Evolutionary conservation across 2,113 vertebrate genomes (phyloP).

Genomic region (Lepisosteus osseus): DNA sequence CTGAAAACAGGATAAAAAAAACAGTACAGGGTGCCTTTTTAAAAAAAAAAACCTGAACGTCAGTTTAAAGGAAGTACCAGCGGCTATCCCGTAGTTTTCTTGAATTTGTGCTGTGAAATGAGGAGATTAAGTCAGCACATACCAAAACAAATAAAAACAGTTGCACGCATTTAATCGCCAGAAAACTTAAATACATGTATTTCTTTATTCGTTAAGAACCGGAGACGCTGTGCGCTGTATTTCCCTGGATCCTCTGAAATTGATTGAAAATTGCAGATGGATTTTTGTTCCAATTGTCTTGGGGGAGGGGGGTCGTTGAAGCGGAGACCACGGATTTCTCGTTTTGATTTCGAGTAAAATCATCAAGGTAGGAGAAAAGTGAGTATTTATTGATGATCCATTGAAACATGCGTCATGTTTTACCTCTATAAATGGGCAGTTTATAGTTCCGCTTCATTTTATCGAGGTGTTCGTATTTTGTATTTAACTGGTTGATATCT

Average conservation of each 20-base stretch:
- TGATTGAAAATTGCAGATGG: constrained; percentile 78
- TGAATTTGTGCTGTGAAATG: constrained; percentile 23
- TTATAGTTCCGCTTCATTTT: too few relatives aligned
- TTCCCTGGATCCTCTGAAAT: constrained; percentile 64
- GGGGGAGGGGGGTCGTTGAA: constrained; percentile 40
- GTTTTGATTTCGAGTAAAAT: constrained; percentile 37
- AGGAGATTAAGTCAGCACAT: constrained; percentile 35
- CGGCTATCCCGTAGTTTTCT: constrained; percentile 28
- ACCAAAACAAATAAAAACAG: constrained; percentile 3
- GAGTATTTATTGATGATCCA: constrained; percentile 26
- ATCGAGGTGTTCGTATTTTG: too few relatives aligned
- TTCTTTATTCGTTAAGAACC: constrained; percentile 33
- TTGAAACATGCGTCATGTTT: background rate
- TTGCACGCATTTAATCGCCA: too few relatives aligned
- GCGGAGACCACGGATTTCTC: constrained; percentile 33
- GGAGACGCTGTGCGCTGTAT: constrained; percentile 35
- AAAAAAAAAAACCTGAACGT: constrained; percentile 26
- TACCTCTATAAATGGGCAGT: background rate
- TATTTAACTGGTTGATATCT: too few relatives aligned
- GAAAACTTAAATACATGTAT: constrained; percentile 25
- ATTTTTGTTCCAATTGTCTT: constrained; percentile 63
- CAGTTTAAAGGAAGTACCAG: constrained; percentile 53
- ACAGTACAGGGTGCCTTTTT: constrained; percentile 17
- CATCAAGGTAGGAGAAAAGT: constrained; percentile 50
- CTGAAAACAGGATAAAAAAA: constrained; percentile 6